These are phyloP conservation scores for Melipona quadrifasciata DNA, from an alignment of 1,140 invertebrate species.

Conservation along the genomic window DNA sequence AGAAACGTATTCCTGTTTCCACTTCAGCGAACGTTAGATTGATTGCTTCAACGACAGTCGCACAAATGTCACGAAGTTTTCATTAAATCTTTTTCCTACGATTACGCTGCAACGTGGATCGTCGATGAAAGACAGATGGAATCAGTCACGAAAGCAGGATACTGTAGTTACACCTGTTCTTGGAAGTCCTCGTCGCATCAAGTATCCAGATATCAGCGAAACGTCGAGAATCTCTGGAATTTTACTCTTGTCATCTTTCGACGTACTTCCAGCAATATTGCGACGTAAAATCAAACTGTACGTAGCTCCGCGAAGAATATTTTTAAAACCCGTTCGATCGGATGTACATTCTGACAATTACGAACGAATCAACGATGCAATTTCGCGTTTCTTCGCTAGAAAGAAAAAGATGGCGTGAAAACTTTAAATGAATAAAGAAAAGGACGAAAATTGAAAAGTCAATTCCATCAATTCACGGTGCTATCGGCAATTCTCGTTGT, in stretches of 20 bases:
- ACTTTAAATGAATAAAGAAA: background rate
- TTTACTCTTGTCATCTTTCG: background rate
- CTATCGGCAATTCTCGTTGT: slow-evolving; percentile 25
- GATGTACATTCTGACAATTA: too few species aligned
- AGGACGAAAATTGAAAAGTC: background rate
- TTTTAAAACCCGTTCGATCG: too few species aligned
- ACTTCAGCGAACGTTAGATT: background rate
- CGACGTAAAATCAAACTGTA: too few species aligned
- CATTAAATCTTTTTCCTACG: background rate
- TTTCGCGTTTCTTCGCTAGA: too few species aligned
- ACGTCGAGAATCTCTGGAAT: background rate
- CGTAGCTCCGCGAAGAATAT: too few species aligned
- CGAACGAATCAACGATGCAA: too few species aligned
- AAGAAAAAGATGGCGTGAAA: background rate
- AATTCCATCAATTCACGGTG: background rate
- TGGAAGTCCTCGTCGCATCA: background rate
- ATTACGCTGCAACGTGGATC: background rate
- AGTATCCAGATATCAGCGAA: background rate
- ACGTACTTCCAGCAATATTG: too few species aligned
- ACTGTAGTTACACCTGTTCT: background rate
- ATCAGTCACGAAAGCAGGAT: background rate
- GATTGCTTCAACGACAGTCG: background rate
- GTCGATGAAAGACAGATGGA: background rate
- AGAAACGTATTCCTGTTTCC: background rate
- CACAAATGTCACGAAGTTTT: background rate